Percentiles rank a stretch among this genome's conserved stretches.
Conservation (phyloP, 2,888 invertebrate species). For the Trachelus troglodyta region DNA sequence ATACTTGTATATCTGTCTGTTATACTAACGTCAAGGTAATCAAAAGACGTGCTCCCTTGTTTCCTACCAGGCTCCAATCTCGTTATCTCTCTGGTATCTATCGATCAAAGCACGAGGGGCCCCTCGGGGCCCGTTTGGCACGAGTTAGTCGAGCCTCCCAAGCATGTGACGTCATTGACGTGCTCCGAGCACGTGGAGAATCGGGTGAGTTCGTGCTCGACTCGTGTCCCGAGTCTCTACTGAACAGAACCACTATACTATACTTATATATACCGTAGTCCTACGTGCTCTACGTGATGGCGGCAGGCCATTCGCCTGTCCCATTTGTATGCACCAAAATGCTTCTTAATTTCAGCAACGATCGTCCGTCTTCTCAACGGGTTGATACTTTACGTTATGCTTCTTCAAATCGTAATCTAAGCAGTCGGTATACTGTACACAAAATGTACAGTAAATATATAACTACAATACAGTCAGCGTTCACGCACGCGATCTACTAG, state of each 20-base stretch:
- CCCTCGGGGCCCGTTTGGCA: conserved; percentile 7
- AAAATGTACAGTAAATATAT: neutral
- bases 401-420: neutral
- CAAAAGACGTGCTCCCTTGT: neutral
- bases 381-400: neutral
- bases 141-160: conserved; percentile 7
- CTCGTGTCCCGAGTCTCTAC: neutral
- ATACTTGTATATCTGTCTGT: too few relatives aligned
- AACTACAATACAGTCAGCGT: neutral
- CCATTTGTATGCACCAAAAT: conserved; percentile 8
- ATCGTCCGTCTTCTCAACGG: neutral
- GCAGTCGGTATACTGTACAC: neutral
- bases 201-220: neutral
- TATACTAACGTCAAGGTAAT: neutral
- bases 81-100: conserved; percentile 3
- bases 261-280: neutral
- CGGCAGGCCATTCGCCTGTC: neutral
- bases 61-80: neutral
- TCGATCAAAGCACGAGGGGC: conserved; percentile 5
- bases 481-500: neutral
- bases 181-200: conserved; percentile 8
- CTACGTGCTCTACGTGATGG: conserved; percentile 2
- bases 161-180: neutral
- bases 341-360: conserved; percentile 7
- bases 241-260: neutral